Evolutionary conservation across 2,113 vertebrate species (phyloP).

Genomic region (Vombatus ursinus): DNA sequence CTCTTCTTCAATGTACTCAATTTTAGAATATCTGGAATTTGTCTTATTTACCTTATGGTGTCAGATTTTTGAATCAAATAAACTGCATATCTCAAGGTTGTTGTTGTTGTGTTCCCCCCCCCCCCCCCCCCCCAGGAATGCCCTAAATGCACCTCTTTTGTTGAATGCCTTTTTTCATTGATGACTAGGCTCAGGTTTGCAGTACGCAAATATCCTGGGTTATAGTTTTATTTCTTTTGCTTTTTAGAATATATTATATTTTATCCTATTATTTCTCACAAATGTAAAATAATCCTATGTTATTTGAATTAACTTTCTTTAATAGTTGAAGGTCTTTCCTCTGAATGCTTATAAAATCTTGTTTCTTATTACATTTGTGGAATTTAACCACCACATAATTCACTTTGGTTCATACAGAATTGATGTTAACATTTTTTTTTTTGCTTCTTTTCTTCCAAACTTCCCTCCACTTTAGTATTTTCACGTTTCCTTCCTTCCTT

Average conservation of each 20-base stretch:
- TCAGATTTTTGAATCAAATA: not conserved
- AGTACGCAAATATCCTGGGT: not conserved
- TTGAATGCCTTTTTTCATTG: not conserved
- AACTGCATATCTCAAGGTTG: not conserved
- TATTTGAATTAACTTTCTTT: not conserved
- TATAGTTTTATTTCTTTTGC: not conserved
- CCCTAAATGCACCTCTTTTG: not conserved
- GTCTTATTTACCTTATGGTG: constrained; percentile 42
- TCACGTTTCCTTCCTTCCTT: not conserved
- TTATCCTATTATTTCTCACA: not conserved
- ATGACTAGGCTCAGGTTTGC: not conserved
- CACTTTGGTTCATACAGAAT: not conserved
- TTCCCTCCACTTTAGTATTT: not conserved
- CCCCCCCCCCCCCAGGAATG: not conserved
- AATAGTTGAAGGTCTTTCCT: not conserved
- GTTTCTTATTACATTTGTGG: not conserved
- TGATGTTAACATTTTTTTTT: not conserved
- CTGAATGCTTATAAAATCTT: not conserved
- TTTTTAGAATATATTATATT: not conserved
- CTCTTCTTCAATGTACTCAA: constrained; percentile 32
- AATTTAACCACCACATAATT: not conserved
- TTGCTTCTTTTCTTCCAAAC: not conserved
- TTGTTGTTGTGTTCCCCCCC: too few species aligned
- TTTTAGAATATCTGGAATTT: constrained; percentile 18
- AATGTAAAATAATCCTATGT: not conserved